Conservation (phyloP, 2,888 invertebrate species). For the Octodonta nipae region DNA sequence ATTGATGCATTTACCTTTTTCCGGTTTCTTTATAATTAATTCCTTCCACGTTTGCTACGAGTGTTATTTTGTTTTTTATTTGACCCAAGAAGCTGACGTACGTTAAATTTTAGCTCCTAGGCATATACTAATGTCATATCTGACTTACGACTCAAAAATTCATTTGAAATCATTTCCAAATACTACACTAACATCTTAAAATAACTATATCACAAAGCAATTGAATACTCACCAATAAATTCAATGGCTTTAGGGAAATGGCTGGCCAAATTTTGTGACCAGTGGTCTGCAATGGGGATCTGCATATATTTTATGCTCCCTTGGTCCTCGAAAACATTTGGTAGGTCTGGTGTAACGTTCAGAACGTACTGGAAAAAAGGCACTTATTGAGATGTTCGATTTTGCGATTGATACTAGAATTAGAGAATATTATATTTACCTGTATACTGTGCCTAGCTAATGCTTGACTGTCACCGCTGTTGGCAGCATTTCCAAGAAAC, state of each 20-base stretch:
- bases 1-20: too few relatives aligned
- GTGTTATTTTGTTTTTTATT: too few relatives aligned
- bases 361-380: slow-evolving; percentile 63
- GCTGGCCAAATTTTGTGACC: slow-evolving; percentile 87
- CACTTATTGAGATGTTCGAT: too few relatives aligned
- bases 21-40: too few relatives aligned
- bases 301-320: slow-evolving; percentile 87
- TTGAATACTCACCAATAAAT: slow-evolving; percentile 81
- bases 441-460: slow-evolving; percentile 80
- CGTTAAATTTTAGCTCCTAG: too few relatives aligned
- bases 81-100: too few relatives aligned
- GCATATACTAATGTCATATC: too few relatives aligned
- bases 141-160: too few relatives aligned
- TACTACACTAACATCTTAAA: too few relatives aligned
- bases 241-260: slow-evolving; percentile 90
- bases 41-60: too few relatives aligned
- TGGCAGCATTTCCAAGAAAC: slow-evolving; percentile 88
- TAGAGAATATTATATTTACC: slow-evolving; percentile 34
- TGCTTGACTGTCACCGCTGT: slow-evolving; percentile 80
- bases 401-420: background rate
- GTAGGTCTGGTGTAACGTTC: slow-evolving; percentile 92
- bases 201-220: too few relatives aligned
- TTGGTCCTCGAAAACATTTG: slow-evolving; percentile 80
- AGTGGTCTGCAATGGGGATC: slow-evolving; percentile 93
- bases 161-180: too few relatives aligned